Conservation (phyloP, 2,113 vertebrate genomes). For the Sardina pilchardus region DNA sequence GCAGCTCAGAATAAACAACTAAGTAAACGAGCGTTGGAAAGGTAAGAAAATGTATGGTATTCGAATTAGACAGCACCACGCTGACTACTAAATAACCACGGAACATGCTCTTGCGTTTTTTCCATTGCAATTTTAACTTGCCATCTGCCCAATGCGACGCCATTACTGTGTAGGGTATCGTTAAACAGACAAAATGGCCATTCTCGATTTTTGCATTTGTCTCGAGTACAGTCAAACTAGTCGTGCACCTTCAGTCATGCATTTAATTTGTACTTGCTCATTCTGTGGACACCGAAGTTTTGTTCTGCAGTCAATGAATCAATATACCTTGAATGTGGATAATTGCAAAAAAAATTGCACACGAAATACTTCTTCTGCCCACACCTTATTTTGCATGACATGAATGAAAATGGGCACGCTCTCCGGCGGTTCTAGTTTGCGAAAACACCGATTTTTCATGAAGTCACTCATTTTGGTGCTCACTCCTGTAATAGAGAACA, state of each 20-base stretch:
- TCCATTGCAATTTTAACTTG: constrained; percentile 38
- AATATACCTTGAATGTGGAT: neutral
- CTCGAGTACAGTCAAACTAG: constrained; percentile 5
- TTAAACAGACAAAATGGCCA: constrained; percentile 77
- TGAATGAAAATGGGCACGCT: constrained; percentile 2
- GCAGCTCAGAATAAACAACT: constrained; percentile 64
- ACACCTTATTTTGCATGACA: neutral
- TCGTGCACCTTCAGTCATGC: neutral
- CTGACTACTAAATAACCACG: neutral
- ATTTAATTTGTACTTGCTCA: neutral
- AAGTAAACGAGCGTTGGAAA: constrained; percentile 50
- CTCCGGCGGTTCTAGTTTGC: neutral
- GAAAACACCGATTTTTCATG: neutral
- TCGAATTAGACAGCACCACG: neutral
- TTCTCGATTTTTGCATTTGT: constrained; percentile 55
- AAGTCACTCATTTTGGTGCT: neutral
- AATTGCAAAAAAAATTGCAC: neutral
- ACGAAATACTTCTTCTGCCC: neutral
- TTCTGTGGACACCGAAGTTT: neutral
- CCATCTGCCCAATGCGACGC: constrained; percentile 69
- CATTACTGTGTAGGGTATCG: constrained; percentile 68
- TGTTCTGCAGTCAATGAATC: neutral
- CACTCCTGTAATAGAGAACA: neutral
- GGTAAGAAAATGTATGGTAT: constrained; percentile 54
- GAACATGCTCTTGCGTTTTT: neutral